phyloP scores from a whole-genome alignment of 2,888 invertebrate species.

The Habrosyne pyritoides region DNA sequence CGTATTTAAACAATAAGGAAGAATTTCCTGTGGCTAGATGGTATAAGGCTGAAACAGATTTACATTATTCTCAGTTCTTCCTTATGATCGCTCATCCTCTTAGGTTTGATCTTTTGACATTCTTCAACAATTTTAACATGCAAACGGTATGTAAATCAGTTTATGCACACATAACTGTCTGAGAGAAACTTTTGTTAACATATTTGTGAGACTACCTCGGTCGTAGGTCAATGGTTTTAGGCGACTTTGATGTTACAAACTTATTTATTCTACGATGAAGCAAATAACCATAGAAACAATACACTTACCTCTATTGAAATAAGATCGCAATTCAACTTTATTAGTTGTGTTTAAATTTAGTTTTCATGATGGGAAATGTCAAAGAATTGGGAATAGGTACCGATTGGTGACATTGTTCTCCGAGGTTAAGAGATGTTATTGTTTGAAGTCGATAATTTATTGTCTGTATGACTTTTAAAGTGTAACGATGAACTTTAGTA shows the following conservation, averaged over 20 bases:
- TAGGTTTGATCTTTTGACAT: slow-evolving; percentile 39
- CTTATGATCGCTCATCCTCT: not conserved
- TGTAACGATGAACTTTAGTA: not conserved
- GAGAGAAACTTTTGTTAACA: slow-evolving; percentile 51
- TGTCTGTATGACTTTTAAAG: not conserved
- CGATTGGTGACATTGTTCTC: slow-evolving; percentile 44
- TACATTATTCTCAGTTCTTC: not conserved
- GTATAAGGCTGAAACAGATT: not conserved
- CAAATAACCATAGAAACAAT: slow-evolving; percentile 7
- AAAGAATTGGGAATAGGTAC: slow-evolving; percentile 35
- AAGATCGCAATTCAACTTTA: not conserved
- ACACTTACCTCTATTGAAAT: slow-evolving; percentile 3
- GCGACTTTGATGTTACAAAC: slow-evolving; percentile 44
- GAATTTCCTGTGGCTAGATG: not conserved
- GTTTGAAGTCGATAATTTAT: not conserved
- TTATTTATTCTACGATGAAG: slow-evolving; percentile 13
- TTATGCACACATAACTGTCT: slow-evolving; percentile 47
- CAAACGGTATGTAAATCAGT: slow-evolving; percentile 56
- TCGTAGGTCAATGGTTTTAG: slow-evolving; percentile 54
- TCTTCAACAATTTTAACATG: slow-evolving; percentile 39
- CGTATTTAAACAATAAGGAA: not conserved
- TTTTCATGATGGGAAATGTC: slow-evolving; percentile 40
- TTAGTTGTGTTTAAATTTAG: slow-evolving; percentile 15
- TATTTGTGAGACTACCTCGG: slow-evolving; percentile 45
- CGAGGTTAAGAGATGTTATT: slow-evolving; percentile 36